These are phyloP conservation scores for Bombus difficillimus DNA, from an alignment of 1,140 invertebrate genomes.

Conservation along the genomic window DNA sequence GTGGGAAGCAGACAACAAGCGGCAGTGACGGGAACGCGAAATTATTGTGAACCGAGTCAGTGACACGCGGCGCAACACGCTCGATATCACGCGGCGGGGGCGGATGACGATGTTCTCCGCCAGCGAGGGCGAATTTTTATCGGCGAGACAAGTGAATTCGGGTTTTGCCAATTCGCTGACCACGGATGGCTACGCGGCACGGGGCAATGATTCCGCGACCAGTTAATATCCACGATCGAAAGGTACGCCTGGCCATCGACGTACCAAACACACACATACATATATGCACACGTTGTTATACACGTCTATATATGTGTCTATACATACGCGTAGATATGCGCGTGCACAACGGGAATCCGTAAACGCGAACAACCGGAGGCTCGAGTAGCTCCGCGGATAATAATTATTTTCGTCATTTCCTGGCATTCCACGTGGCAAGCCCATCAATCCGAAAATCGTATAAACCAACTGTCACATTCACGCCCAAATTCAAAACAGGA, in stretches of 20 bases:
- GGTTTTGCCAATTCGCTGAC: conserved; percentile 55
- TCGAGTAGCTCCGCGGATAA: conserved; percentile 68
- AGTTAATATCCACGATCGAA: conserved; percentile 67
- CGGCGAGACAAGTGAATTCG: conserved; percentile 51
- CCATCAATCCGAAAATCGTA: conserved; percentile 79
- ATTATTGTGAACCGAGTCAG: conserved; percentile 9
- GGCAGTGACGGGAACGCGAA: background rate
- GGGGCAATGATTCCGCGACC: conserved; percentile 59
- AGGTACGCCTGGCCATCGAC: conserved; percentile 1
- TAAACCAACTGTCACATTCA: conserved; percentile 79
- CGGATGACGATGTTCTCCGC: conserved; percentile 16
- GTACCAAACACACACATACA: background rate
- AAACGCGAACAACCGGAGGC: conserved; percentile 19
- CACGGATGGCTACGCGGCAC: conserved; percentile 39
- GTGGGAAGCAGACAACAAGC: background rate
- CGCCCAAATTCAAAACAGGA: conserved; percentile 73
- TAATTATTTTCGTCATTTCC: conserved; percentile 82
- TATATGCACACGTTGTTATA: background rate
- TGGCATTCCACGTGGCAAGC: conserved; percentile 72
- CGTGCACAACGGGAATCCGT: background rate
- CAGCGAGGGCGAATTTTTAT: conserved; percentile 46
- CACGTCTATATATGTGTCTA: background rate
- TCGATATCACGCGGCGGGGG: conserved; percentile 38
- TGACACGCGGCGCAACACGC: conserved; percentile 36
- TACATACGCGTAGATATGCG: background rate